Conservation (phyloP, 2,113 vertebrate species). For the Antigone vipio region DNA sequence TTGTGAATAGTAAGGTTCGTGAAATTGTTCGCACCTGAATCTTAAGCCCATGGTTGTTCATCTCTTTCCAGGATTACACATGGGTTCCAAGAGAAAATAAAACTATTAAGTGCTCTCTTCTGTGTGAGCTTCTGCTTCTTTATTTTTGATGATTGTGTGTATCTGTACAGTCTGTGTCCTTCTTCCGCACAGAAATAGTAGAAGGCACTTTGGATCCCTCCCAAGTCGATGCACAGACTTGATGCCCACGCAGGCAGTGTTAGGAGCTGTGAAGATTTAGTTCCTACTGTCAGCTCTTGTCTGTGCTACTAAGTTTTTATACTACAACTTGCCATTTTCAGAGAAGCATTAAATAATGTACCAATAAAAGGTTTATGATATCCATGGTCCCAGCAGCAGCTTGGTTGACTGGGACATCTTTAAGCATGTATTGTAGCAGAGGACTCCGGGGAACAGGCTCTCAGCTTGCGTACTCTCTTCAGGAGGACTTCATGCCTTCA, state of each 20-base stretch:
- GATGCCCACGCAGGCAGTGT: neutral
- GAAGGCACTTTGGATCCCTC: neutral
- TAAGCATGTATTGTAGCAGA: fast-evolving
- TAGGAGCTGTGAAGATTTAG: neutral
- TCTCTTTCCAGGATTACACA: neutral
- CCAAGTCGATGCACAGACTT: neutral
- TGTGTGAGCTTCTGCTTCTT: neutral
- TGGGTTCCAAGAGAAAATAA: neutral
- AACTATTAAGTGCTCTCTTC: neutral
- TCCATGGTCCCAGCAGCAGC: fast-evolving
- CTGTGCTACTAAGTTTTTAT: neutral
- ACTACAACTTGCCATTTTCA: neutral
- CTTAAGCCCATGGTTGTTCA: neutral
- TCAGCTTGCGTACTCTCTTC: fast-evolving
- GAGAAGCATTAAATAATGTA: neutral
- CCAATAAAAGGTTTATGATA: neutral
- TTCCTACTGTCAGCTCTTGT: neutral
- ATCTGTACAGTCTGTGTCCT: neutral
- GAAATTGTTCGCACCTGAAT: neutral
- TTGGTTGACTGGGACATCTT: neutral
- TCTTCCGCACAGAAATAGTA: neutral
- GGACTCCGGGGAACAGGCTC: neutral
- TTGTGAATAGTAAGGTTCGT: neutral
- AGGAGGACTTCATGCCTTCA: neutral
- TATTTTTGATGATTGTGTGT: neutral